Conservation (phyloP, 1,140 invertebrate genomes). For the Drosophila seguyi region DNA sequence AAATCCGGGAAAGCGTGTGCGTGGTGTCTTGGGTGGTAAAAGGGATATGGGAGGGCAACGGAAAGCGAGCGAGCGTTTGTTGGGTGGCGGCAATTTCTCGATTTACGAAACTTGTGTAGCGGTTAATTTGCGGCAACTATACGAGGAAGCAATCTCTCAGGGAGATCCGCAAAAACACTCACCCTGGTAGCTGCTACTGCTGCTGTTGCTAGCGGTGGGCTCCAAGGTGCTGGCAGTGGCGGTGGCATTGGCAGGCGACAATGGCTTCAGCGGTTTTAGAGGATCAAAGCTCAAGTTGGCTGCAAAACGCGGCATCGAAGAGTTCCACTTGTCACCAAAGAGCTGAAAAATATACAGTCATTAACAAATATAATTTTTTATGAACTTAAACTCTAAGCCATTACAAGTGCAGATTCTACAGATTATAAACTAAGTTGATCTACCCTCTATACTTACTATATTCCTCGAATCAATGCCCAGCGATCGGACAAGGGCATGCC, state of each 20-base stretch:
- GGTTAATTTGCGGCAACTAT: conserved; percentile 72
- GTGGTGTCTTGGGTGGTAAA: conserved; percentile 10
- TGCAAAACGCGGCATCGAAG: conserved; percentile 91
- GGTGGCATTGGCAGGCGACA: conserved; percentile 6
- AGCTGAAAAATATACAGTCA: conserved; percentile 86
- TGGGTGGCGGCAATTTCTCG: conserved; percentile 69
- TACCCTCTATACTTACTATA: conserved; percentile 89
- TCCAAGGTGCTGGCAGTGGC: conserved; percentile 12
- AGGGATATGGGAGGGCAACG: conserved; percentile 30
- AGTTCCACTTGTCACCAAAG: conserved; percentile 92
- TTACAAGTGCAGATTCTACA: neutral
- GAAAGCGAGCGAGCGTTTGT: conserved; percentile 60
- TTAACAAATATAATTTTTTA: neutral
- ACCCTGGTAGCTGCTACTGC: conserved; percentile 18
- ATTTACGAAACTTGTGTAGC: conserved; percentile 73
- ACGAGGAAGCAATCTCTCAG: conserved; percentile 37
- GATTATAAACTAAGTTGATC: too few relatives aligned
- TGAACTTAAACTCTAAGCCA: neutral
- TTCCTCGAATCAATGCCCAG: conserved; percentile 93
- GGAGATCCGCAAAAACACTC: conserved; percentile 3
- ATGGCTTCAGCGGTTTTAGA: conserved; percentile 90
- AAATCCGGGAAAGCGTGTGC: conserved; percentile 40
- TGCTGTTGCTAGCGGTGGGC: conserved; percentile 8
- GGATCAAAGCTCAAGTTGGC: conserved; percentile 91
- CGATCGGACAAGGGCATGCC: conserved; percentile 87